Conservation (phyloP, 2,797 vertebrate genomes). For the Notamacropus eugenii region DNA sequence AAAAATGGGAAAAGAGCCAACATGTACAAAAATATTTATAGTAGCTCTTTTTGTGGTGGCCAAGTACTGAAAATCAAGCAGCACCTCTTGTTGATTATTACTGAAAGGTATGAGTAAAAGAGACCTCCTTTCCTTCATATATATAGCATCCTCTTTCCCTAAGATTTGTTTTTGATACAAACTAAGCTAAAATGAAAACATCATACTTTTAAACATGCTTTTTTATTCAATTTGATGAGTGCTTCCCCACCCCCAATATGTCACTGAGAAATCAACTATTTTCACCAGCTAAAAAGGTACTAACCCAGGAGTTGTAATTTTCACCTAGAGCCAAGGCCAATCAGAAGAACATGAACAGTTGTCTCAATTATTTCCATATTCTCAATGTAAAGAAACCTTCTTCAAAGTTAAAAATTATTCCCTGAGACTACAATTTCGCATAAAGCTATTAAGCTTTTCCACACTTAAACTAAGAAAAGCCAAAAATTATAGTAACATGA, state of each 20-base stretch:
- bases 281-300: slow-evolving; percentile 23
- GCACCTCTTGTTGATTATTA: background rate
- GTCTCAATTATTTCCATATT: background rate
- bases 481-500: slow-evolving; percentile 43
- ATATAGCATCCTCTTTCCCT: background rate
- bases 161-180: background rate
- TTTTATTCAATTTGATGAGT: background rate
- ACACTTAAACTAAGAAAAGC: slow-evolving; percentile 14
- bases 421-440: background rate
- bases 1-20: no score
- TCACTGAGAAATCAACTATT: slow-evolving; percentile 10
- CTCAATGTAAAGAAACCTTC: slow-evolving; percentile 11
- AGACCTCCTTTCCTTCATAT: background rate
- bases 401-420: slow-evolving; percentile 10
- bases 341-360: slow-evolving; percentile 33
- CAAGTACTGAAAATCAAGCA: no score
- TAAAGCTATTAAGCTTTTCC: slow-evolving; percentile 20
- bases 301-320: background rate
- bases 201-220: background rate
- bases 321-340: background rate
- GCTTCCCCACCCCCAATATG: background rate
- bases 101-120: background rate
- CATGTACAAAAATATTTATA: no score
- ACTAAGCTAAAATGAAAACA: background rate
- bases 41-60: no score